Conservation (phyloP, 2,113 vertebrate genomes). For the Periophthalmodon schlosseri region DNA sequence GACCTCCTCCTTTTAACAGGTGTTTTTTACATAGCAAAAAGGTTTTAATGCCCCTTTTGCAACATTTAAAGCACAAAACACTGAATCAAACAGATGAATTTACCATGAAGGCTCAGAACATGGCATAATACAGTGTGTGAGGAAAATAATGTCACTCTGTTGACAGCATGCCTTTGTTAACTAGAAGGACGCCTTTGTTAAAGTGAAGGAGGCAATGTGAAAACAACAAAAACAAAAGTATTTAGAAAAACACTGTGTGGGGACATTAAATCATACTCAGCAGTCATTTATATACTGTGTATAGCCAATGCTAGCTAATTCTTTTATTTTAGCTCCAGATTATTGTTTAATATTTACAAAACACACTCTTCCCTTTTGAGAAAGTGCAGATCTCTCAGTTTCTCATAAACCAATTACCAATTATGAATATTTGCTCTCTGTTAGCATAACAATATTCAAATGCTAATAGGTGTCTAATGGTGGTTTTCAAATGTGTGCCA, state of each 20-base stretch:
- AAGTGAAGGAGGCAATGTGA: slow-evolving; percentile 27
- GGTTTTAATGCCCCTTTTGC: background rate
- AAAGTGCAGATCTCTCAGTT: slow-evolving; percentile 57
- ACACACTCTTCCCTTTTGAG: slow-evolving; percentile 34
- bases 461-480: slow-evolving; percentile 65
- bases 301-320: slow-evolving; percentile 8
- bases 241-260: slow-evolving; percentile 41
- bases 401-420: slow-evolving; percentile 67
- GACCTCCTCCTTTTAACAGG: slow-evolving; percentile 58
- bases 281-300: slow-evolving; percentile 39
- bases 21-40: slow-evolving; percentile 58
- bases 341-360: slow-evolving; percentile 57
- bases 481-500: slow-evolving; percentile 53
- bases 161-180: slow-evolving; percentile 37
- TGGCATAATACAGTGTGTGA: slow-evolving; percentile 29
- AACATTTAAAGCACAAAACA: slow-evolving; percentile 10
- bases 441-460: slow-evolving; percentile 67
- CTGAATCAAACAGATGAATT: background rate
- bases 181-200: slow-evolving; percentile 23
- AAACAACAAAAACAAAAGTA: slow-evolving; percentile 43
- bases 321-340: slow-evolving; percentile 24
- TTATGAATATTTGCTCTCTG: slow-evolving; percentile 65
- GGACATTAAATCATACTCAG: slow-evolving; percentile 34
- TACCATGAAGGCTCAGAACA: background rate
- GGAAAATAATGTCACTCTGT: slow-evolving; percentile 30